Base-by-base conservation (phyloP, 2,888 invertebrate genomes). In the Nomada ruficornis region DNA sequence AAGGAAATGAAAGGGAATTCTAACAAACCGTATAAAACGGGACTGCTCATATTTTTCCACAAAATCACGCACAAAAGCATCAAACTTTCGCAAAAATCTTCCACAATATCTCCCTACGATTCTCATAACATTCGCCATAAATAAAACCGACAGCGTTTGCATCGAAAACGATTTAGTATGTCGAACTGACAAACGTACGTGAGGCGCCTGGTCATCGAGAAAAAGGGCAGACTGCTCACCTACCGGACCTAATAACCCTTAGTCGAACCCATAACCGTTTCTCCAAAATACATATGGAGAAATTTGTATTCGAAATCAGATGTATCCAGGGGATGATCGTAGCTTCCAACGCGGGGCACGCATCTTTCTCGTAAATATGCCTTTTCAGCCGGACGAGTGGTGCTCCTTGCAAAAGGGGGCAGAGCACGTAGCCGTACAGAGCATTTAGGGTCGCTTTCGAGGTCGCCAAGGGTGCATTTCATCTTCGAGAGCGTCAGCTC, bases 401-500 rank as follows among this genome's bases (percentile, higher is more conserved):
- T 82, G 80, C 80, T 77, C 73, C 77, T 82, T 83, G 77, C 80
- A 57, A 62, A 65, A 68, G 77, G 77, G 76, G 72, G 77, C 69
- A 80, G 74, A 80, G 76, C 81, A 80, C 42, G 63, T 52, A 67
- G 42, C 55, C 63, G 67, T 81, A 82, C 68, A 72, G 50, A 65
- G 72, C 75, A 47, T 79, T 70, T 82, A 76, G 87, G 88, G 86
- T 82, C 79, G 82, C 60, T 67, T 72, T 67, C 83, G 77, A 83
- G 88, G 86, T 90, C 91, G 91, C 89, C 93, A 90, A 90, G 93
- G 93, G 93, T 93, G 92, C 93, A 92, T 93, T 93, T 93, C 92
- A 93, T 94, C 93, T 93, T 93, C 91, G 89, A 82, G 80, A 79
- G 91, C 92, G 93, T 93, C 93, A 93, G 92, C 88, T 84, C 89